Evolutionary conservation across 2,113 vertebrate genomes (phyloP), one percentile per base, ranked within the genome.

Genomic region (Jacana jacana): DNA sequence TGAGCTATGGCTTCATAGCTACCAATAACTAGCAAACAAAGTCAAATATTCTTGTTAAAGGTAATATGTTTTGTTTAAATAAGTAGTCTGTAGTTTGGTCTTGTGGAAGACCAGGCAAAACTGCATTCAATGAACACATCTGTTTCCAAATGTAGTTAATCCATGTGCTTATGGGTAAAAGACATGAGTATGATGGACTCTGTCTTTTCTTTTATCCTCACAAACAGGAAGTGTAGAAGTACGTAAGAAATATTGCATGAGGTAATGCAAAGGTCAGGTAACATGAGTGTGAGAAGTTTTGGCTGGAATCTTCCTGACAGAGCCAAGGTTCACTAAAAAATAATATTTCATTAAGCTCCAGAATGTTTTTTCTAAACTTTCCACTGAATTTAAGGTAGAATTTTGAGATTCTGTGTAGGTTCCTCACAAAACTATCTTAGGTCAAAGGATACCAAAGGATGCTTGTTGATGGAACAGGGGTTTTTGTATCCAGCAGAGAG

Each of bases 71-170:
- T 69, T 10, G 76, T 76, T 64, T 46, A 20, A 70, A 9, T 52
- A 64, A 30, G 3, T 30, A 65, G 11, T 55, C 49, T 81, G 30
- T 51, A 22, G 4, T 72, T 85, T 91, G 30, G 16, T 37, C 12
- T 17, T 37, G 12, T 30, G 31, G 8, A 77, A 93, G 24, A 52
- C 13, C 10, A 77, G 69, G 69, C 2, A 76, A 76, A 91, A 71
- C 10, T 33, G 23, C 11, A 35, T 46, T 65, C 17, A 77, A 86
- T 40, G 20, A 88, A 72, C 7, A 3, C 33, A 55, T 9, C 23
- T 42, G 8, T 72, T 91, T 44, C 46, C 70, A 94, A 69, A 94
- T 72, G 17, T 20, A 81, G 35, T 84, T 90, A 91, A 87, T 91
- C 23, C 7, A 46, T 25, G 18, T 17, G 42, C 4, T 0, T 2